Percentiles rank a stretch among this genome's conserved stretches.
These are phyloP conservation scores for Lamellibrachia columna DNA, from an alignment of 2,888 invertebrate genomes.

Conservation along the genomic window DNA sequence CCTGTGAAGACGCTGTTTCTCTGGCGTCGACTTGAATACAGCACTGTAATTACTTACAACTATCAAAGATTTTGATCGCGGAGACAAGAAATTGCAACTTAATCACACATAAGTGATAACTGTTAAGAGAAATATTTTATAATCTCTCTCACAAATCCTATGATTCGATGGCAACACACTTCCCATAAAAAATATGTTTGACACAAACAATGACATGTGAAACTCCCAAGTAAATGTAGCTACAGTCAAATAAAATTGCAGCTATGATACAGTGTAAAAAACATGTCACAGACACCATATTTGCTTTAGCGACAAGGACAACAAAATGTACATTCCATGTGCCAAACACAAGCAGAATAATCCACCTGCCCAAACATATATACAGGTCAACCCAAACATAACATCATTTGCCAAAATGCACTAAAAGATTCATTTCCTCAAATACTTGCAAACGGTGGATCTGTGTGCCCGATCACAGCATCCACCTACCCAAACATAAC, in stretches of 20 bases:
- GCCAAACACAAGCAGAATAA: not conserved
- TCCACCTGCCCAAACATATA: not conserved
- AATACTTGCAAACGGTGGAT: not conserved
- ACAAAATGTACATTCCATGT: not conserved
- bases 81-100: too few species aligned
- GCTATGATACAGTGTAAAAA: not conserved
- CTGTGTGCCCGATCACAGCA: not conserved
- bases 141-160: too few species aligned
- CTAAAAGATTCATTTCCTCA: not conserved
- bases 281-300: not conserved
- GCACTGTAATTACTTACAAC: too few species aligned
- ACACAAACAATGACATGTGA: not conserved
- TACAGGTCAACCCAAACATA: not conserved
- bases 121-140: too few species aligned
- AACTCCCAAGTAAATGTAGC: not conserved
- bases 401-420: not conserved
- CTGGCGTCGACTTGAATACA: too few species aligned
- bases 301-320: not conserved
- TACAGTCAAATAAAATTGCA: not conserved
- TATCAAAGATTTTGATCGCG: too few species aligned
- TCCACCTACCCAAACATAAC: not conserved
- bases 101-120: too few species aligned
- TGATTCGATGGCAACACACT: too few species aligned
- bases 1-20: too few species aligned
- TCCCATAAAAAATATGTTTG: too few species aligned